phyloP scores from a whole-genome alignment of 2,797 vertebrate genomes.

The Macrochelys suwanniensis region DNA sequence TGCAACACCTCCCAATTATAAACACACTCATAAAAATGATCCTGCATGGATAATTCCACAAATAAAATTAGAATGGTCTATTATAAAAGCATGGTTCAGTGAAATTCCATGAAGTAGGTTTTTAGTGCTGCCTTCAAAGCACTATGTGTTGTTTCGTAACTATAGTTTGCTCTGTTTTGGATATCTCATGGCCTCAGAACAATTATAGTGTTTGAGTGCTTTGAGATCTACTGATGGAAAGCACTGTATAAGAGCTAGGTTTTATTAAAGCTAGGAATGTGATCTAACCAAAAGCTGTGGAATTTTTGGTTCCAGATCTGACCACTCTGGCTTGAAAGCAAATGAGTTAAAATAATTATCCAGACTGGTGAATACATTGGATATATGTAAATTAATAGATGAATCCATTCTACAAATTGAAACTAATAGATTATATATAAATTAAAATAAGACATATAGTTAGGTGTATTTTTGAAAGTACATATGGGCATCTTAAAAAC shows the following conservation, averaged over 20 bases:
- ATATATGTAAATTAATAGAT: not conserved
- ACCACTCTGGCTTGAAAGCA: not conserved
- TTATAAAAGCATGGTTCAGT: not conserved
- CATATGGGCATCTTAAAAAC: not conserved
- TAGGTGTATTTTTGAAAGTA: not conserved
- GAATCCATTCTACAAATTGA: not conserved
- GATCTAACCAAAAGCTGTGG: not conserved
- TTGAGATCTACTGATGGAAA: conserved; percentile 23
- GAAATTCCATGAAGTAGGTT: not conserved
- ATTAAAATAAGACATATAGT: not conserved
- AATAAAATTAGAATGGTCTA: not conserved
- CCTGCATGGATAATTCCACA: not conserved
- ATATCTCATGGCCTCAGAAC: not conserved
- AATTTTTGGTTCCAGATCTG: not conserved
- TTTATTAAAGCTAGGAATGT: not conserved
- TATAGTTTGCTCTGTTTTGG: conserved; percentile 10
- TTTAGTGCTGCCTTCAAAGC: not conserved
- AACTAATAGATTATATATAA: too few relatives aligned
- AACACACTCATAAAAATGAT: not conserved
- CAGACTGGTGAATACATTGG: not conserved
- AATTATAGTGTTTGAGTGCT: not conserved
- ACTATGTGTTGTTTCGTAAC: not conserved
- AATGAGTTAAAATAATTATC: not conserved
- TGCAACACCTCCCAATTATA: not conserved
- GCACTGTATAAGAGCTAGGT: not conserved